Conservation (phyloP, 2,888 invertebrate species). For the Philonicus albiceps region DNA sequence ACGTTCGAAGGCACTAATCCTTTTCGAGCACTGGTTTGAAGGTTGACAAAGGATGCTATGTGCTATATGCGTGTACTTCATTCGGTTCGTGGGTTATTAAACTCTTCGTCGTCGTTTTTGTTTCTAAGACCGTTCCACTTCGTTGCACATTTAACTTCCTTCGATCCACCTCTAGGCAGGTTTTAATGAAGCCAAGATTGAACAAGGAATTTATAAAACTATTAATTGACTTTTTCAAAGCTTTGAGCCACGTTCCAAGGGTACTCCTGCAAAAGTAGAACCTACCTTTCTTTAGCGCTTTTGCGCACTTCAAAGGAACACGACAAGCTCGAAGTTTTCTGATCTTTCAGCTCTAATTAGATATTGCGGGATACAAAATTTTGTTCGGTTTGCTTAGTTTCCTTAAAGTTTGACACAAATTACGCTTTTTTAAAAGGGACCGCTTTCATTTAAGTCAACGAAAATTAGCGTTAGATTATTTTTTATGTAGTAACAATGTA, state of each 20-base stretch:
- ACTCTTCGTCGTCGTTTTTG: neutral
- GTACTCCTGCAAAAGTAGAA: neutral
- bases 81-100: neutral
- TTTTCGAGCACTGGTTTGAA: neutral
- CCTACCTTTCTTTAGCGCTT: neutral
- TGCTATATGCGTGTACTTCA: neutral
- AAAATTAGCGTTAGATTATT: too few relatives aligned
- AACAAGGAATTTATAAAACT: neutral
- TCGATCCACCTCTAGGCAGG: neutral
- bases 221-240: neutral
- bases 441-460: neutral
- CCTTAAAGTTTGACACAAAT: neutral
- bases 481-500: neutral
- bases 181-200: neutral
- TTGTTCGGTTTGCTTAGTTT: neutral
- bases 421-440: neutral
- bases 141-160: neutral
- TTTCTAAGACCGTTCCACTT: neutral
- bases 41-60: neutral
- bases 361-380: neutral
- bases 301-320: neutral
- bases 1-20: neutral
- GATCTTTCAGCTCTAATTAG: neutral
- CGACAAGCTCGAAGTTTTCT: neutral
- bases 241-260: neutral